phyloP scores from a whole-genome alignment of 2,113 vertebrate species.

The Chaetodon auriga region DNA sequence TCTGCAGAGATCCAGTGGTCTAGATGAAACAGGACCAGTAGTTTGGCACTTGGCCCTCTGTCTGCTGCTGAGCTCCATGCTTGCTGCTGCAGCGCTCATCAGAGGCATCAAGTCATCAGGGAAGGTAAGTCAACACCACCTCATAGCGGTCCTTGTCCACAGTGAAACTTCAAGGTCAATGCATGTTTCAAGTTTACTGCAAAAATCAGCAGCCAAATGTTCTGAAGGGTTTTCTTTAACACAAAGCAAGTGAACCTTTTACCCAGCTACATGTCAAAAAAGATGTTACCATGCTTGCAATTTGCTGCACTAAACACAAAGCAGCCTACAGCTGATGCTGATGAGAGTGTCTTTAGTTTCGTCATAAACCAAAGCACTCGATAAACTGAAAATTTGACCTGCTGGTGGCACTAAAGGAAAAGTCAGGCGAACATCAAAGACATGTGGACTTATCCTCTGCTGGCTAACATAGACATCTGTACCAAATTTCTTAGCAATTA shows the following conservation, averaged over 20 bases:
- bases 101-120: conserved; percentile 98
- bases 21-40: conserved; percentile 89
- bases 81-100: conserved; percentile 87
- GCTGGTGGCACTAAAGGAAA: too few relatives aligned
- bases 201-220: not conserved
- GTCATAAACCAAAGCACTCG: too few relatives aligned
- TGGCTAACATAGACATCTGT: too few relatives aligned
- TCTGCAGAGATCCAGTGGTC: conserved; percentile 88
- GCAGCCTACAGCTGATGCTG: too few relatives aligned
- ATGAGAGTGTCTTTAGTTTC: too few relatives aligned
- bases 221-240: not conserved
- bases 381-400: too few relatives aligned
- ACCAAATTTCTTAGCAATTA: not conserved
- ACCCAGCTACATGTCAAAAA: too few relatives aligned
- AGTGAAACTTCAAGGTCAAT: not conserved
- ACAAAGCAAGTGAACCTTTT: not conserved
- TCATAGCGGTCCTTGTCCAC: not conserved
- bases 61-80: conserved; percentile 90
- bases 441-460: not conserved
- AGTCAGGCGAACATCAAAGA: too few relatives aligned
- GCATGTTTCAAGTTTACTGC: not conserved
- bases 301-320: too few relatives aligned
- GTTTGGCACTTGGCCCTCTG: conserved; percentile 97
- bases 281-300: too few relatives aligned
- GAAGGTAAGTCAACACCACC: conserved; percentile 85